Base-by-base conservation (phyloP, 2,888 invertebrate species). In the Thereva nobilitata region DNA sequence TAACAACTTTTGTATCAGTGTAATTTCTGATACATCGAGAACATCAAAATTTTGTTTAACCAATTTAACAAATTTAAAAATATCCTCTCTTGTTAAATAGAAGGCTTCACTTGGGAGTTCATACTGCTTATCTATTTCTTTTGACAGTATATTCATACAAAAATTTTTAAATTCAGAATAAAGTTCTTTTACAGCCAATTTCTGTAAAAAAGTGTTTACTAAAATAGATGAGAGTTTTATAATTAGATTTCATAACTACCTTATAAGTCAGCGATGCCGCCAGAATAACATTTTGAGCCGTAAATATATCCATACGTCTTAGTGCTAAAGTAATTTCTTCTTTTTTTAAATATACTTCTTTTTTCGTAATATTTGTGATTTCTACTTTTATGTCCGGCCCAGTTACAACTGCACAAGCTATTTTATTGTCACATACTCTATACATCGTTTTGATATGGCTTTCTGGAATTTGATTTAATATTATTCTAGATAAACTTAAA, bases 101-200 rank as follows among this genome's bases (percentile, higher is more conserved):
- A 40, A 23, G 8, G 8, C 12, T 23, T 38, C 34, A 23, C 9
- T n/a, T 61, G 42, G 23, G 35, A 8, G 23, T 34, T 61, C 50
- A 37, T 61, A 61, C 38, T 61, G 61, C 10, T 50, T 61, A 50
- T 61, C 49, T 12, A 61, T 50, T 61, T 50, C 61, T 12, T 50
- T 61, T 10, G 61, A 50, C 41, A 61, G 40, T 41, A 61, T 34
- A 9, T 49, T 34, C 9, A 23, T 50, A 4, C 50, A 61, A 41
- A 61, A 50, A 34, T 37, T 34, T 50, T 40, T 12, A 10, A 61
- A 61, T 9, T 61, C 23, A 40, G 8, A 6, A 40, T 50, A 61
- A 49, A 50, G 8, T 5, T 47, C 8, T 50, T 23, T 8, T n/a
- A 12, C 23, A 6, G 8, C 6, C 12, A 49, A 23, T 50, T 61